A percentile compares a stretch with the other conserved stretches of the same genome.
Evolutionary conservation across 2,113 vertebrate species (phyloP).

Genomic region (Pseudonaja textilis): DNA sequence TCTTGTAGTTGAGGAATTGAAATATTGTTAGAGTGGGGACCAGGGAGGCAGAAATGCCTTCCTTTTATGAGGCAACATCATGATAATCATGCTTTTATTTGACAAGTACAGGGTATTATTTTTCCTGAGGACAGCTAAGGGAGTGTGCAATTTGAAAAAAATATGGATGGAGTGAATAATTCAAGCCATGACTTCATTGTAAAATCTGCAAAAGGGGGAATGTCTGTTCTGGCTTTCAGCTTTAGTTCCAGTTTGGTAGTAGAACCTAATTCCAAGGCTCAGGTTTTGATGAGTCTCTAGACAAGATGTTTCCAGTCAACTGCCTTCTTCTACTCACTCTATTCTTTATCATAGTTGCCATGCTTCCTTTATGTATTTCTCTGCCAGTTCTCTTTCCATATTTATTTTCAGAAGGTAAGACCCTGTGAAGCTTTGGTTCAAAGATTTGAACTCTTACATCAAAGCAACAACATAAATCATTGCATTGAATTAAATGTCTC

Average conservation of each 20-base stretch:
- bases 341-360: not conserved
- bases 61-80: constrained; percentile 37
- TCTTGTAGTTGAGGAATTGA: not conserved
- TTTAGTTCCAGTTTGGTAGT: not conserved
- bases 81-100: constrained; percentile 30
- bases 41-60: constrained; percentile 10
- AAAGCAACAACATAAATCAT: not conserved
- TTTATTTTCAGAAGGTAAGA: not conserved
- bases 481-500: not conserved
- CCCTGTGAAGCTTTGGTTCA: not conserved
- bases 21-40: constrained; percentile 30
- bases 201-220: constrained; percentile 15
- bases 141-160: constrained; percentile 41
- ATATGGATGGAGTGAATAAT: constrained; percentile 56
- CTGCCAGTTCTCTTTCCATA: not conserved
- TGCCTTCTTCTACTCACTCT: not conserved
- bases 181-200: constrained; percentile 43
- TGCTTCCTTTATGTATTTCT: not conserved
- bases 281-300: not conserved
- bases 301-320: not conserved
- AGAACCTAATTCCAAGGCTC: not conserved
- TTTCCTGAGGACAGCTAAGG: constrained; percentile 38
- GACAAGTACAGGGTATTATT: constrained; percentile 38
- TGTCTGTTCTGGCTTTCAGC: not conserved
- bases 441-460: not conserved